These are phyloP conservation scores for Apodemia duryi DNA, from an alignment of 2,888 invertebrate species.

Conservation along the genomic window DNA sequence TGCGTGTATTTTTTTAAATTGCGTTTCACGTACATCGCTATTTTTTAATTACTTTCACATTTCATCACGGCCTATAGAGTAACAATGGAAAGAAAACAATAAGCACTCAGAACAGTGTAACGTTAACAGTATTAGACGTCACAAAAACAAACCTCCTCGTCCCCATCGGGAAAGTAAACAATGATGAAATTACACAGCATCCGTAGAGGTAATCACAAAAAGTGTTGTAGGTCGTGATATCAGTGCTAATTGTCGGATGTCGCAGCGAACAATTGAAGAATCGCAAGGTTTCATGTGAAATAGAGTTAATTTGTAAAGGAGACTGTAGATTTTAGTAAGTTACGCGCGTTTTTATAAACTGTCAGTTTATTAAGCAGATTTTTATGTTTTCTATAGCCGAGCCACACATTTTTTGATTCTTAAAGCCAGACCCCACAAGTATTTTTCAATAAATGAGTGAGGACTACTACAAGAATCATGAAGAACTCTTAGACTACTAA, in stretches of 20 bases:
- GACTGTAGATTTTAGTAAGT: neutral
- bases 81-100: constrained; percentile 7
- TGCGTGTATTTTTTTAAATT: too few species aligned
- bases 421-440: too few species aligned
- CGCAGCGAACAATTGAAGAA: constrained; percentile 7
- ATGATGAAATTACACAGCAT: constrained; percentile 60
- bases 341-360: neutral
- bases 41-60: too few species aligned
- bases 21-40: too few species aligned
- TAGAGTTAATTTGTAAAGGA: neutral
- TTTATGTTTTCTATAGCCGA: too few species aligned
- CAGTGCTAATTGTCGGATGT: neutral
- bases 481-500: too few species aligned
- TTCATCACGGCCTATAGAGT: neutral
- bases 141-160: constrained; percentile 34
- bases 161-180: constrained; percentile 56
- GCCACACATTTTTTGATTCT: too few species aligned
- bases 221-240: neutral
- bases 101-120: neutral
- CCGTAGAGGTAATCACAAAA: constrained; percentile 16
- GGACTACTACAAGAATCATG: too few species aligned
- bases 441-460: too few species aligned
- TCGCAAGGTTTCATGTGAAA: constrained; percentile 5
- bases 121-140: neutral
- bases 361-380: neutral